These are phyloP conservation scores for Dysmachus trigonus DNA, from an alignment of 2,888 invertebrate genomes.

Conservation along the genomic window DNA sequence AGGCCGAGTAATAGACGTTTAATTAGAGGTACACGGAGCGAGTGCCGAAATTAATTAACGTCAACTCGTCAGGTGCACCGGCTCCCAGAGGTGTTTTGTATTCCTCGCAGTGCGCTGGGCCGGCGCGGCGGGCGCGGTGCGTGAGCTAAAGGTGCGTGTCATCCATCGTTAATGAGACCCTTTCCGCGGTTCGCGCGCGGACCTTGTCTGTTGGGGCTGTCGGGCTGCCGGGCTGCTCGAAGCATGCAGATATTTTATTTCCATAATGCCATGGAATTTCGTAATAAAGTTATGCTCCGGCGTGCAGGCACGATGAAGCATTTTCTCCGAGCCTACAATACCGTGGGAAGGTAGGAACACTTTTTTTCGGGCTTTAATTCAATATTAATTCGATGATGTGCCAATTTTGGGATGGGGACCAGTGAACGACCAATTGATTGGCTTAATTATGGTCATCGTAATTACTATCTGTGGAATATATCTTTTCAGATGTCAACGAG, in stretches of 20 bases:
- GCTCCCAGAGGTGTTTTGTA: background rate
- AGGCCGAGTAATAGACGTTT: background rate
- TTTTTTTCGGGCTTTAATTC: background rate
- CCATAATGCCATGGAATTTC: background rate
- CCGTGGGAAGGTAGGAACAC: background rate
- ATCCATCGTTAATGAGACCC: background rate
- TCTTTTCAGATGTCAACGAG: background rate
- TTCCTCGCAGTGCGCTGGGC: background rate
- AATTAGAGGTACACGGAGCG: background rate
- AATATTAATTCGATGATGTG: background rate
- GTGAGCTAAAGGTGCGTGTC: background rate
- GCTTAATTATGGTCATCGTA: background rate
- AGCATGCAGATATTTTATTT: background rate
- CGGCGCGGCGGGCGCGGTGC: background rate
- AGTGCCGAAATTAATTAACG: conserved; percentile 36
- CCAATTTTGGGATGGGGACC: background rate
- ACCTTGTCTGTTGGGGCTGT: background rate
- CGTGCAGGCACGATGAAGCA: background rate
- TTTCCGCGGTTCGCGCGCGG: background rate
- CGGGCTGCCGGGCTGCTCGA: background rate
- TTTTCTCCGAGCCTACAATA: background rate
- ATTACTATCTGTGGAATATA: background rate
- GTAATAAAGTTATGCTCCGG: background rate
- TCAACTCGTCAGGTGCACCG: conserved; percentile 23
- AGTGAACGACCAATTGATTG: background rate